These are phyloP conservation scores for Caenorhabditis brenneri DNA, from an alignment of 1,140 invertebrate genomes.

Conservation along the genomic window DNA sequence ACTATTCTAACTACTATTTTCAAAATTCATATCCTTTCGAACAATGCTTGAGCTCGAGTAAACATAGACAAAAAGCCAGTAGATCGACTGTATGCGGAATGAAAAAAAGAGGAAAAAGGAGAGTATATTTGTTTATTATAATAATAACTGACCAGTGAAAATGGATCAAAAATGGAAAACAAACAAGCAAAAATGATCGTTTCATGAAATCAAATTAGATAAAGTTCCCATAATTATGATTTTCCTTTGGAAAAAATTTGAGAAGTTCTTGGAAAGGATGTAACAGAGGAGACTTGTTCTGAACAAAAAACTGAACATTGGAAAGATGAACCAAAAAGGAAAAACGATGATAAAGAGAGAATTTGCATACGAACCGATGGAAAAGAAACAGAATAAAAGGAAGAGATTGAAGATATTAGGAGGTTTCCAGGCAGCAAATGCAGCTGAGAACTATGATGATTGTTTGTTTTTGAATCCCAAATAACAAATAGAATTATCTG, in stretches of 20 bases:
- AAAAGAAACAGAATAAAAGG: background rate
- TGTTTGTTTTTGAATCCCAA: background rate
- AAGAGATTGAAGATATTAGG: background rate
- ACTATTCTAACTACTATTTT: too few species aligned
- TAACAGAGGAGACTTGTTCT: too few species aligned
- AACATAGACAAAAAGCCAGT: background rate
- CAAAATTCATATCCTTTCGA: too few species aligned
- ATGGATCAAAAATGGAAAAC: background rate
- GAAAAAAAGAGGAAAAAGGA: background rate
- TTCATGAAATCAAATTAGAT: background rate
- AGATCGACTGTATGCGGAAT: background rate
- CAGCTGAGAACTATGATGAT: background rate
- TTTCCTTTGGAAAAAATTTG: too few species aligned
- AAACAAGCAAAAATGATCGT: background rate
- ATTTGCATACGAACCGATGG: background rate
- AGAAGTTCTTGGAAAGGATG: too few species aligned
- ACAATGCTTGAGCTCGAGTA: background rate
- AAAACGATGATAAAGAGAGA: background rate
- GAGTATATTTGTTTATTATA: constrained; percentile 1
- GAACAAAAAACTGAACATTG: too few species aligned
- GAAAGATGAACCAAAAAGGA: background rate
- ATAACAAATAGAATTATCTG: too few species aligned
- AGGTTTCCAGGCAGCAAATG: background rate
- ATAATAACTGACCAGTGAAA: constrained; percentile 2
- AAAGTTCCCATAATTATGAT: too few species aligned